Percentiles rank a stretch among this genome's conserved stretches.
Conservation (phyloP, 92 coral and sea anemone species). For the Heteractis magnifica region DNA sequence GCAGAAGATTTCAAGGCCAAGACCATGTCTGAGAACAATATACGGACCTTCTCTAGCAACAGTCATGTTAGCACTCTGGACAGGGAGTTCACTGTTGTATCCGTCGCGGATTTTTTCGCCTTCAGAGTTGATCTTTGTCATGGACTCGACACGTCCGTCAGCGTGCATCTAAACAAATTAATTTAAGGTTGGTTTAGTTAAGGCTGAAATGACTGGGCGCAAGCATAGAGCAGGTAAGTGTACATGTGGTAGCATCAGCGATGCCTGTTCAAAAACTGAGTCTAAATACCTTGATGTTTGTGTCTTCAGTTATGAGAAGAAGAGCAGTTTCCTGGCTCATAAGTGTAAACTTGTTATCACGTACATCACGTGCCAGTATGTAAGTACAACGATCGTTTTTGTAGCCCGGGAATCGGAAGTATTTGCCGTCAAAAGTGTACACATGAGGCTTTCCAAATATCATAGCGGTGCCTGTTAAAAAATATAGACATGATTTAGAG, state of each 20-base stretch:
- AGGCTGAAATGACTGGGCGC: too few species aligned
- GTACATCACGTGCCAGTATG: constrained; percentile 90
- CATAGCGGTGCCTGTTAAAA: constrained; percentile 84
- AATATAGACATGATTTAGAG: not conserved
- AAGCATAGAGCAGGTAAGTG: too few species aligned
- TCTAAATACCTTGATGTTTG: constrained; percentile 65
- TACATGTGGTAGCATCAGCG: not conserved
- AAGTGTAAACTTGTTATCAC: constrained; percentile 86
- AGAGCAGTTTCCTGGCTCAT: constrained; percentile 92
- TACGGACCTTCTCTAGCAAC: constrained; percentile 82
- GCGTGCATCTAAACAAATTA: constrained; percentile 44
- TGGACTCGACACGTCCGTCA: constrained; percentile 83
- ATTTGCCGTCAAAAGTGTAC: constrained; percentile 85
- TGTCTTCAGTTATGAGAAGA: constrained; percentile 76
- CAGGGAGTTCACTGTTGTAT: constrained; percentile 80
- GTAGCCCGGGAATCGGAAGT: constrained; percentile 92
- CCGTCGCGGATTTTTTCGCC: constrained; percentile 67
- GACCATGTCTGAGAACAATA: constrained; percentile 62
- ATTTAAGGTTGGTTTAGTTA: not conserved
- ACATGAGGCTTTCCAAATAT: constrained; percentile 96
- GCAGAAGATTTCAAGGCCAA: constrained; percentile 86
- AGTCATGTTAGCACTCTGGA: constrained; percentile 73
- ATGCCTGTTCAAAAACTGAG: not conserved
- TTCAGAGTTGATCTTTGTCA: constrained; percentile 66
- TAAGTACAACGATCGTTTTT: constrained; percentile 82